phyloP scores from a whole-genome alignment of 2,113 vertebrate species.

The Pelusios castaneus region DNA sequence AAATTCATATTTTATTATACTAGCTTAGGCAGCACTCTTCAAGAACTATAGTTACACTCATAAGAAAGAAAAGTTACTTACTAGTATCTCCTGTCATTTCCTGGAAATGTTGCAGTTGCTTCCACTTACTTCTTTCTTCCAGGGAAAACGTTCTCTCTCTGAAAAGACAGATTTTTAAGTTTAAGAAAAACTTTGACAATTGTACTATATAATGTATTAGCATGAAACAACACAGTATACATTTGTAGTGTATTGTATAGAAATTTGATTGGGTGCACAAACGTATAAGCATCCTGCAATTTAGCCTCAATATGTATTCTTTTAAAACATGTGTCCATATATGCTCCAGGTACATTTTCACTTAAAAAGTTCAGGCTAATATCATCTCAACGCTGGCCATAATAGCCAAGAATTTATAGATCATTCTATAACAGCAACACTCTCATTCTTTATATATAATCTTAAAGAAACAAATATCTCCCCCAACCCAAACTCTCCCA shows the following conservation, averaged over 20 bases:
- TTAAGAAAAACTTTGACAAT: not conserved
- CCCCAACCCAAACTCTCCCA: not conserved
- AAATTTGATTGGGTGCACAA: conserved; percentile 1
- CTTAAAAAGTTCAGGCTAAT: not conserved
- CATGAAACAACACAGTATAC: not conserved
- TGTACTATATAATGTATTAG: not conserved
- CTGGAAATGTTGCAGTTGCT: not conserved
- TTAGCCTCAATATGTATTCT: not conserved
- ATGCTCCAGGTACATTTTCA: not conserved
- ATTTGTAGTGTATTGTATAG: not conserved
- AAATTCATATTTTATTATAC: not conserved
- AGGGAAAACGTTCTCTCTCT: not conserved
- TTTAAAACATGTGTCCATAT: fast-evolving
- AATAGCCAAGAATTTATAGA: not conserved
- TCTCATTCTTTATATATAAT: not conserved
- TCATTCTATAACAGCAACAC: not conserved
- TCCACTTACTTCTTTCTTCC: not conserved
- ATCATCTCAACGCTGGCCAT: not conserved
- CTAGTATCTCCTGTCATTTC: not conserved
- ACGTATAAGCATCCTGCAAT: not conserved
- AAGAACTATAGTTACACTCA: not conserved
- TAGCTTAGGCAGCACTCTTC: not conserved
- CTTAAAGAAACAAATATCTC: not conserved
- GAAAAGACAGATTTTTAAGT: not conserved
- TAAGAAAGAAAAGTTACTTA: not conserved